Conservation (phyloP, 2,113 vertebrate genomes). For the Tachuris rubrigastra region DNA sequence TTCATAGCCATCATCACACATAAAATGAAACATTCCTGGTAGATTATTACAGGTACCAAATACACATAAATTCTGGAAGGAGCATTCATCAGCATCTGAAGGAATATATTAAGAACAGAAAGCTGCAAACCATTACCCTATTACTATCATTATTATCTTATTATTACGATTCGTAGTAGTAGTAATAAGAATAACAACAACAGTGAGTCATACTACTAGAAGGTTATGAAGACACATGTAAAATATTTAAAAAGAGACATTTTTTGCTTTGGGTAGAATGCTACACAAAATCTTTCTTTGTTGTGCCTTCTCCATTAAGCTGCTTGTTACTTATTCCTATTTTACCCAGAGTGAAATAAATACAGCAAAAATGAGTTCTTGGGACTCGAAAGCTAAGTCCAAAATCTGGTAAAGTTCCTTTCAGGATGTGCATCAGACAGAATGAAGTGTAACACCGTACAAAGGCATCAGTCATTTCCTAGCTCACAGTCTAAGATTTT, state of each 20-base stretch:
- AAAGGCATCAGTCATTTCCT: not conserved
- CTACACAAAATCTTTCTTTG: not conserved
- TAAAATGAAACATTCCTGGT: conserved; percentile 84
- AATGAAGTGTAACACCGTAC: not conserved
- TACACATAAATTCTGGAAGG: conserved; percentile 83
- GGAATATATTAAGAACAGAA: not conserved
- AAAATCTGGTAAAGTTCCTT: not conserved
- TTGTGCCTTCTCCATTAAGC: not conserved
- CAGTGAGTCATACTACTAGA: not conserved
- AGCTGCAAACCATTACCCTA: not conserved
- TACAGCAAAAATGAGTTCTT: not conserved
- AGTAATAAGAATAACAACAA: no score
- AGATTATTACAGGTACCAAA: conserved; percentile 86
- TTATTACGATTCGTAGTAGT: no score
- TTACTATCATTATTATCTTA: not conserved
- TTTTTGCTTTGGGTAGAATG: not conserved
- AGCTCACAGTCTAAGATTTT: not conserved
- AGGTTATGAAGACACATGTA: not conserved
- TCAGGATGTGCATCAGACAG: not conserved
- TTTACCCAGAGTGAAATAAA: not conserved
- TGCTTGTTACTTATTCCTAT: not conserved
- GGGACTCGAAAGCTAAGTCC: not conserved
- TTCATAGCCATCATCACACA: conserved; percentile 86
- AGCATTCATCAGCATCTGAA: conserved; percentile 85
- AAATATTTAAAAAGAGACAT: not conserved